phyloP scores from a whole-genome alignment of 2,888 invertebrate genomes.

The Synanthedon formicaeformis region DNA sequence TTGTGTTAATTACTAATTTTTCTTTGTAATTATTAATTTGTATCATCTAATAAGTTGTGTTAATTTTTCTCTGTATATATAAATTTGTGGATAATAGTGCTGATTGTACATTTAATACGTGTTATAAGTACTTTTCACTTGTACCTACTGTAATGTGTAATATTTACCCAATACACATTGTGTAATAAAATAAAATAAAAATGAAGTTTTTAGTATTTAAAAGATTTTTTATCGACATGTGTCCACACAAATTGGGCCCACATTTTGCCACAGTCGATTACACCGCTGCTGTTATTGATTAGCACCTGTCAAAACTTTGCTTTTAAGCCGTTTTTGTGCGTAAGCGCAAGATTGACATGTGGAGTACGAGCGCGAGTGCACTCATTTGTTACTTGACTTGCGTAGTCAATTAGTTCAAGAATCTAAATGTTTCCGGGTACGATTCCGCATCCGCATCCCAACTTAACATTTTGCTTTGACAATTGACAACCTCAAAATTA shows the following conservation, averaged over 20 bases:
- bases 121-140: no score
- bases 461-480: not conserved
- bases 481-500: no score
- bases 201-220: not conserved
- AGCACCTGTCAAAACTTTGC: not conserved
- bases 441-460: not conserved
- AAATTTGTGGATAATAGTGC: no score
- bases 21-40: no score
- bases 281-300: not conserved
- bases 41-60: no score
- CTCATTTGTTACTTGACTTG: not conserved
- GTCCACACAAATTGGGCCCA: not conserved
- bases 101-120: no score
- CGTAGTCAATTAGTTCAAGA: not conserved
- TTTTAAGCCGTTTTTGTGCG: not conserved
- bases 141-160: no score
- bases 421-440: slow-evolving; percentile 5
- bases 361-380: not conserved
- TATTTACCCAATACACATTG: not conserved
- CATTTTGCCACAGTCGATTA: not conserved
- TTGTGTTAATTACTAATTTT: no score
- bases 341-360: not conserved
- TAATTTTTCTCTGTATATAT: no score
- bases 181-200: not conserved
- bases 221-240: not conserved